phyloP scores from a whole-genome alignment of 2,888 invertebrate genomes.

The Rhorus exstirpatorius region DNA sequence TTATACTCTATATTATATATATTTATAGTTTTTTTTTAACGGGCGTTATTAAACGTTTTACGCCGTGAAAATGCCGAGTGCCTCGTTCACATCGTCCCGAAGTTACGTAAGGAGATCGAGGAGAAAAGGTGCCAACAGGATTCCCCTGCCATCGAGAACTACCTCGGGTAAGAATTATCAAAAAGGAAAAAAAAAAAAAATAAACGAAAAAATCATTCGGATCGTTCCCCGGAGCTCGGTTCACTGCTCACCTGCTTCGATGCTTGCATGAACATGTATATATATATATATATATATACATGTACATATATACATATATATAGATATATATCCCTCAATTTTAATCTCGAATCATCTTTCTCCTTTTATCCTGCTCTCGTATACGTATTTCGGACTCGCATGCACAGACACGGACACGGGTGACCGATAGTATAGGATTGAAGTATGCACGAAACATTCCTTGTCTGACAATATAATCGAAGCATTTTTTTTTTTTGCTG shows the following conservation, averaged over 20 bases:
- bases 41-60: conserved; percentile 57
- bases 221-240: conserved; percentile 70
- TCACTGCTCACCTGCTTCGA: conserved; percentile 59
- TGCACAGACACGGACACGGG: conserved; percentile 19
- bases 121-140: conserved; percentile 96
- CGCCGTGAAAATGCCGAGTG: conserved; percentile 94
- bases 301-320: background rate
- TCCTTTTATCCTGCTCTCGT: conserved; percentile 22
- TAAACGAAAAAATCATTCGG: conserved; percentile 83
- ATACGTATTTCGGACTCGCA: conserved; percentile 17
- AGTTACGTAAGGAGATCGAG: conserved; percentile 96
- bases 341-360: conserved; percentile 16
- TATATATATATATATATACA: too few species aligned
- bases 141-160: conserved; percentile 93
- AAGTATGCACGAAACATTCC: conserved; percentile 39
- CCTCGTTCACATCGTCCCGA: conserved; percentile 97
- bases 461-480: conserved; percentile 49
- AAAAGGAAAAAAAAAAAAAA: conserved; percentile 11
- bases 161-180: conserved; percentile 90
- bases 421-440: conserved; percentile 25
- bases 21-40: conserved; percentile 84
- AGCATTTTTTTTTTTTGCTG: conserved; percentile 5
- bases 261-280: conserved; percentile 48
- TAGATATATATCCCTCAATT: conserved; percentile 9
- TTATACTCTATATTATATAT: conserved; percentile 71